Base-by-base conservation (phyloP, 1,140 invertebrate genomes). In the Condylostylus longicornis region DNA sequence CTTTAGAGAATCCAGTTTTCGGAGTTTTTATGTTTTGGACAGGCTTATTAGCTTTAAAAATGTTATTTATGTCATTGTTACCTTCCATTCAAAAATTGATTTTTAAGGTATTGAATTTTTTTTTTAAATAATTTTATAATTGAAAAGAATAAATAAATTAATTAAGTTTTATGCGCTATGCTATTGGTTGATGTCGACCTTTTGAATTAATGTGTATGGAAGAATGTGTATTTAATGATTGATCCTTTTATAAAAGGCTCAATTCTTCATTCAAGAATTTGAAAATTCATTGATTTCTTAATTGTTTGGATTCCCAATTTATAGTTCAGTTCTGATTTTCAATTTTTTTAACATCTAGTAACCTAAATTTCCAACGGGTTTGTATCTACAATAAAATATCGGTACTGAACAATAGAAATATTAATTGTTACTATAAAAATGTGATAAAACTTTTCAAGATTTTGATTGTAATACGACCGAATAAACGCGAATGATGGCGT, bases 1-100 rank as follows among this genome's bases (percentile, higher is more conserved):
- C 37, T 29, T 44, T 43, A 21, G 46, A 53, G 6, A 67, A 66
- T 42, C 50, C 56, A 1, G 54, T 67, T 1, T 65, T 70, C 32
- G 35, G 48, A 13, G 56, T 55, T 15, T 69, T 58, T 40, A 49
- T 63, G 4, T 67, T 66, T 39, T 69, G 64, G 48, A 47, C 54
- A 15, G 60, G 52, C 8, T 32, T 72, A 10, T 48, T 72, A 28
- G 42, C 66, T 2, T 9, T 70, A 0, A 72, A 72, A 46, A 67
- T 67, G 53, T 35, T 70, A 27, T 3, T 51, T 0, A 69, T 72
- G 68, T 48, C 62, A 8, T 20, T 64, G 17, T 38, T 69, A n/a
- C 72, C 68, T 0, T 62, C 48, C 0, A 40, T 51, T 7, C 54
- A 62, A 21, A 44, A 70, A 15, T 44, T 66, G n/a, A 52, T 46